These are phyloP conservation scores for Bettongia penicillata DNA, from an alignment of 2,113 vertebrate species.

Conservation along the genomic window DNA sequence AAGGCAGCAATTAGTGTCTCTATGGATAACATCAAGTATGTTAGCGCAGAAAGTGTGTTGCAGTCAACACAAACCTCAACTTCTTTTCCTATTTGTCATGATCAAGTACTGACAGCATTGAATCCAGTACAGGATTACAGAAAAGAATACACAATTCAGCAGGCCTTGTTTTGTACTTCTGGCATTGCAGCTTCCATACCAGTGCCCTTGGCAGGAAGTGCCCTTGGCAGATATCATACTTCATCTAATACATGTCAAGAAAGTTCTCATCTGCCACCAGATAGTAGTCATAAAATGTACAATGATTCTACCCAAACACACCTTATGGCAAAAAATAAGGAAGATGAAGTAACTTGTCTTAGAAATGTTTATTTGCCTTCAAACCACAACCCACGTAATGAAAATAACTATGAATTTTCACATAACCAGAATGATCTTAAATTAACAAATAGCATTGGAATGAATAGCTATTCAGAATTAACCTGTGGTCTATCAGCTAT, in stretches of 20 bases:
- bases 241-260: constrained; percentile 80
- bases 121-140: constrained; percentile 79
- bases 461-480: constrained; percentile 70
- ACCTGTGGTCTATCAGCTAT: constrained; percentile 78
- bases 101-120: constrained; percentile 68
- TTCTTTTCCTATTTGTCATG: constrained; percentile 80
- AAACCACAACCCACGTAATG: constrained; percentile 61
- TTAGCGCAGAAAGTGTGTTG: constrained; percentile 86
- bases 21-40: constrained; percentile 90
- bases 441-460: constrained; percentile 53
- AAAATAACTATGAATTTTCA: constrained; percentile 61
- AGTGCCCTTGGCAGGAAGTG: constrained; percentile 93
- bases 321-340: constrained; percentile 69
- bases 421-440: constrained; percentile 58
- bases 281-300: constrained; percentile 71
- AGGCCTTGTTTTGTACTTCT: constrained; percentile 94
- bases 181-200: constrained; percentile 94
- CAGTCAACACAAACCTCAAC: constrained; percentile 85
- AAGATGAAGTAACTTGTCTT: constrained; percentile 81
- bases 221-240: constrained; percentile 85
- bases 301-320: constrained; percentile 61
- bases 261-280: constrained; percentile 72
- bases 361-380: constrained; percentile 82
- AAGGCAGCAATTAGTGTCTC: constrained; percentile 97
- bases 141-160: constrained; percentile 90